These are phyloP conservation scores for Heterocephalus glaber DNA, from an alignment of 2,113 vertebrate genomes.

Conservation along the genomic window DNA sequence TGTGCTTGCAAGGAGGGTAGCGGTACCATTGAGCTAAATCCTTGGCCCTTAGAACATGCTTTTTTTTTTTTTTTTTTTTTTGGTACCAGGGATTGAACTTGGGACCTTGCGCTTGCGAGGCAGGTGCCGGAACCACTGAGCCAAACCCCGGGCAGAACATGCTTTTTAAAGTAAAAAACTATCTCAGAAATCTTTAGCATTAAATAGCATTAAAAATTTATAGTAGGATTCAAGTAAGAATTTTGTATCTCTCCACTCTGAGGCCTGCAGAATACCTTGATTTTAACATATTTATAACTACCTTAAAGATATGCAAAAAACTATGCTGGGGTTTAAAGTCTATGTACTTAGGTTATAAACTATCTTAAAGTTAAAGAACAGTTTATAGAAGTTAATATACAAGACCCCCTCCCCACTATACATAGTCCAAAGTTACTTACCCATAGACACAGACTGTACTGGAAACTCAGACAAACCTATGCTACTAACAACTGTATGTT, in stretches of 20 bases:
- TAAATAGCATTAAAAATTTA: slow-evolving; percentile 48
- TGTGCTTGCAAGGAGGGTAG: too few relatives aligned
- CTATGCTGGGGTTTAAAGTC: slow-evolving; percentile 25
- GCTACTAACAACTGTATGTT: slow-evolving; percentile 77
- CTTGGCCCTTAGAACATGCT: too few relatives aligned
- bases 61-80: too few relatives aligned
- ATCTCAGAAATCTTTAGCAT: neutral
- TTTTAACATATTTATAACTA: slow-evolving; percentile 26
- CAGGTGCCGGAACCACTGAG: too few relatives aligned
- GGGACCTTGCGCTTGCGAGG: too few relatives aligned
- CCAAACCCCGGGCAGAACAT: too few relatives aligned
- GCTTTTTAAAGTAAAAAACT: slow-evolving; percentile 53
- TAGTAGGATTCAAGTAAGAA: slow-evolving; percentile 5
- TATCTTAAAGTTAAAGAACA: slow-evolving; percentile 24
- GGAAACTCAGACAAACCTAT: slow-evolving; percentile 63
- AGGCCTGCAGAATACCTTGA: neutral
- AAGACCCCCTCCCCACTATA: neutral
- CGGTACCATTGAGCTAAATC: too few relatives aligned
- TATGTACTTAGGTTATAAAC: neutral
- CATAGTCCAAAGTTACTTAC: slow-evolving; percentile 68
- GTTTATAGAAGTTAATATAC: slow-evolving; percentile 49
- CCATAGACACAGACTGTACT: slow-evolving; percentile 57
- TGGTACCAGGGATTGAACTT: too few relatives aligned
- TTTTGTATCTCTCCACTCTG: neutral
- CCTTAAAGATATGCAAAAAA: slow-evolving; percentile 36